Percentiles rank a stretch among this genome's conserved stretches.
Evolutionary conservation across 2,888 invertebrate genomes (phyloP).

Genomic region (Tetranychus truncatus): DNA sequence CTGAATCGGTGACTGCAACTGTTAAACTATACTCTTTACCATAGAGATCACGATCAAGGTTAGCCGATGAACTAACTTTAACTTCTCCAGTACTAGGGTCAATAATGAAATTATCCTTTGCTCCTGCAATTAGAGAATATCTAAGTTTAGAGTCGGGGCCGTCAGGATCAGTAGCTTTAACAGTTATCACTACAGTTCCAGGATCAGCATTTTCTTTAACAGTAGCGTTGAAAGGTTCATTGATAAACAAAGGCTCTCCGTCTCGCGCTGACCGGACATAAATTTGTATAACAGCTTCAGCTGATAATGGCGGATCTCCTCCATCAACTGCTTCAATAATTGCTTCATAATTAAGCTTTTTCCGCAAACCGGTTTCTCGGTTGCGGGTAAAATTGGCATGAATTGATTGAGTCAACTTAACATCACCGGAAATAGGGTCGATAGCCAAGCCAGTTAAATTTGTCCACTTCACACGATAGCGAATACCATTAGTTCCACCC

Average conservation of each 20-base stretch:
- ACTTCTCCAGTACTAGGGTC: conserved; percentile 38
- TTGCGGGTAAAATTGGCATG: conserved; percentile 20
- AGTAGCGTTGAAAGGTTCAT: conserved; percentile 50
- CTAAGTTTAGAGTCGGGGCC: conserved; percentile 45
- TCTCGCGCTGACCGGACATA: conserved; percentile 63
- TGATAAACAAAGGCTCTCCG: conserved; percentile 42
- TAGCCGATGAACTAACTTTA: conserved; percentile 41
- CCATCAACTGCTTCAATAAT: conserved; percentile 43
- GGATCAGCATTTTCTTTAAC: conserved; percentile 49
- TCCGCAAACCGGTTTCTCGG: conserved; percentile 7
- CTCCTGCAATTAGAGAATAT: conserved; percentile 51
- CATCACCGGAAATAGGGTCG: conserved; percentile 45
- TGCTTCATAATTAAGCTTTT: conserved; percentile 20
- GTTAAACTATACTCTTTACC: conserved; percentile 22
- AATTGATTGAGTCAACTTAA: conserved; percentile 28
- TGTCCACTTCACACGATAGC: conserved; percentile 39
- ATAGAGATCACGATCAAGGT: conserved; percentile 41
- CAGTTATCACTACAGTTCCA: conserved; percentile 49
- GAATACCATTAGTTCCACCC: conserved; percentile 46
- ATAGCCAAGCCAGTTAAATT: conserved; percentile 41
- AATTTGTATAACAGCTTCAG: conserved; percentile 47
- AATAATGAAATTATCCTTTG: conserved; percentile 57
- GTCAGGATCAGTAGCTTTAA: conserved; percentile 58
- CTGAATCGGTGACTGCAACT: conserved; percentile 48
- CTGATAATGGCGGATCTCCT: conserved; percentile 47